phyloP scores from a whole-genome alignment of 2,113 vertebrate genomes.

The Oreotrochilus melanogaster region DNA sequence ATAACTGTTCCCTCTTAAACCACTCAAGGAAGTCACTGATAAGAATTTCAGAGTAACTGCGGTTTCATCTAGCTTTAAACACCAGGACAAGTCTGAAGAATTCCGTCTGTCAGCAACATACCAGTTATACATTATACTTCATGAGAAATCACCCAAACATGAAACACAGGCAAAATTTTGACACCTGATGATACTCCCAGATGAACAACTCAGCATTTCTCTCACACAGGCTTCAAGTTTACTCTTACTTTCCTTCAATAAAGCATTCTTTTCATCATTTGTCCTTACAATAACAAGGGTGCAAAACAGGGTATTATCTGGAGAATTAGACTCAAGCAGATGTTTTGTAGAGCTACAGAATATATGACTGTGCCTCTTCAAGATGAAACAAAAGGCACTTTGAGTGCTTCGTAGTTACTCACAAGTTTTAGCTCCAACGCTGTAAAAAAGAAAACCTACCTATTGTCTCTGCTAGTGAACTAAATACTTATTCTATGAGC shows the following conservation, averaged over 20 bases:
- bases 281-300: background rate
- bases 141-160: background rate
- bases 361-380: background rate
- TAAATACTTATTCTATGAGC: background rate
- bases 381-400: constrained; percentile 4
- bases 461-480: background rate
- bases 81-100: background rate
- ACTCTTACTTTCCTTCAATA: background rate
- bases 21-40: background rate
- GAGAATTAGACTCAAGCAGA: background rate
- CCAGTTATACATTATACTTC: background rate
- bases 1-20: background rate
- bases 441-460: background rate
- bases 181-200: background rate
- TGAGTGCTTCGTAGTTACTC: background rate
- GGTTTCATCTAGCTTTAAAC: background rate
- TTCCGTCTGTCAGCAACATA: background rate
- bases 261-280: background rate
- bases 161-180: background rate
- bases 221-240: background rate
- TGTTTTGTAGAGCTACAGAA: background rate
- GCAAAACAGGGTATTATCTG: background rate
- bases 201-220: background rate
- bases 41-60: background rate
- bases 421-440: background rate